phyloP scores from a whole-genome alignment of 2,888 invertebrate genomes.

The Yponomeuta evonymella region DNA sequence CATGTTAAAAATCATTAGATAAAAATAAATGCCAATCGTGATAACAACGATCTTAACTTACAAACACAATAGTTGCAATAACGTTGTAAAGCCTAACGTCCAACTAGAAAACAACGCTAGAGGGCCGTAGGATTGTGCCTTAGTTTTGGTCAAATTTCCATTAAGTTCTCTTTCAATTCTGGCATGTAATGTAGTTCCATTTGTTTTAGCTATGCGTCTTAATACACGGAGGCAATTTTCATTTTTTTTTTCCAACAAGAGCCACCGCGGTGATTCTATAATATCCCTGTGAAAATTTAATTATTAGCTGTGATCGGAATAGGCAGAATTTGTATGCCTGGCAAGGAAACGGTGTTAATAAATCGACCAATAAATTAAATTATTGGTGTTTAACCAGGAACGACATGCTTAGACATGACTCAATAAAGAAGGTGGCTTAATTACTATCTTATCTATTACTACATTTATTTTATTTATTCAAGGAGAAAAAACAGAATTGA shows the following conservation, averaged over 20 bases:
- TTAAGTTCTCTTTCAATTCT: slow-evolving; percentile 51
- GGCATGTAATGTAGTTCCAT: slow-evolving; percentile 60
- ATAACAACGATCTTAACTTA: slow-evolving; percentile 33
- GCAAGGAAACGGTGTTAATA: too few species aligned
- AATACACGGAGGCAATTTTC: slow-evolving; percentile 65
- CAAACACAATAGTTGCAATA: slow-evolving; percentile 74
- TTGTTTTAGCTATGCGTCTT: slow-evolving; percentile 71
- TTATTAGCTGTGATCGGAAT: neutral
- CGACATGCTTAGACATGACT: too few species aligned
- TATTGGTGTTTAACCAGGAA: too few species aligned
- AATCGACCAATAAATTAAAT: too few species aligned
- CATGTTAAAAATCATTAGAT: neutral
- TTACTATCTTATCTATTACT: too few species aligned
- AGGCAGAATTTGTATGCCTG: too few species aligned
- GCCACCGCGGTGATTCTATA: slow-evolving; percentile 81
- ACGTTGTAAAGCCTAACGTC: slow-evolving; percentile 72
- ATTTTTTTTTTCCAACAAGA: slow-evolving; percentile 70
- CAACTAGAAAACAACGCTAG: slow-evolving; percentile 74
- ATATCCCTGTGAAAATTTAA: slow-evolving; percentile 59
- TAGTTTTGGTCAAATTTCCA: slow-evolving; percentile 32
- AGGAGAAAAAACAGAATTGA: too few species aligned
- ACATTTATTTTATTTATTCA: too few species aligned
- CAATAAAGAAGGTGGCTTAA: too few species aligned
- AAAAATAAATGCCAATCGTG: too few species aligned
- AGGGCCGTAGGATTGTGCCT: slow-evolving; percentile 62